phyloP scores from a whole-genome alignment of 2,888 invertebrate species.

The Leuctra nigra region DNA sequence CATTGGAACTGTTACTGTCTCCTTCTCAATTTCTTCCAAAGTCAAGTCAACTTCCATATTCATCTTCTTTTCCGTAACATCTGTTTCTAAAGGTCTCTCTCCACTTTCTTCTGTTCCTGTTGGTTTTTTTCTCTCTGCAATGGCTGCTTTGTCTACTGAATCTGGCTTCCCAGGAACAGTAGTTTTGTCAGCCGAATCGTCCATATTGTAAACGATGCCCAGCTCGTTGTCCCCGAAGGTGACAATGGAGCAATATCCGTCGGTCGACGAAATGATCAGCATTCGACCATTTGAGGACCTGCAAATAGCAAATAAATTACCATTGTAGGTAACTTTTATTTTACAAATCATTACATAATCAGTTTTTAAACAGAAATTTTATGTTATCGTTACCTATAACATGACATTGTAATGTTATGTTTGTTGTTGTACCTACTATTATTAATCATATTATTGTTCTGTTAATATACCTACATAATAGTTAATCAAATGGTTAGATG shows the following conservation, averaged over 20 bases:
- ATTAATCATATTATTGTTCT: no score
- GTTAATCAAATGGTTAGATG: no score
- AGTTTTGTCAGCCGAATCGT: neutral
- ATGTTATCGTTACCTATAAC: no score
- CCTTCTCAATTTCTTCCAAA: no score
- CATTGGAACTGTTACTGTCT: no score
- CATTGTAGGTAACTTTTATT: no score
- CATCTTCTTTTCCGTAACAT: neutral
- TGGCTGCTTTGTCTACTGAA: neutral
- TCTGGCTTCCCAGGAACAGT: neutral
- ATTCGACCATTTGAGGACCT: slow-evolving; percentile 70
- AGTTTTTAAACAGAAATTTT: no score
- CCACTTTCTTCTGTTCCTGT: neutral
- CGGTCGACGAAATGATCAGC: slow-evolving; percentile 75
- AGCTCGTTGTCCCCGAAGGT: slow-evolving; percentile 69
- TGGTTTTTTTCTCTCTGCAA: neutral
- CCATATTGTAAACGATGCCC: slow-evolving; percentile 47
- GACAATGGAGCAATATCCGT: slow-evolving; percentile 82
- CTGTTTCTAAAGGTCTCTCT: neutral
- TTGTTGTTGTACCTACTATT: no score
- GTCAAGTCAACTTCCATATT: neutral
- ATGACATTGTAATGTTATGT: no score
- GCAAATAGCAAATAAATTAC: no score
- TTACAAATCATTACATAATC: no score
- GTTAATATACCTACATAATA: no score